Evolutionary conservation across 1,140 invertebrate species (phyloP), one percentile per base, ranked within the genome.

Genomic region (Sminthurides bifidus): DNA sequence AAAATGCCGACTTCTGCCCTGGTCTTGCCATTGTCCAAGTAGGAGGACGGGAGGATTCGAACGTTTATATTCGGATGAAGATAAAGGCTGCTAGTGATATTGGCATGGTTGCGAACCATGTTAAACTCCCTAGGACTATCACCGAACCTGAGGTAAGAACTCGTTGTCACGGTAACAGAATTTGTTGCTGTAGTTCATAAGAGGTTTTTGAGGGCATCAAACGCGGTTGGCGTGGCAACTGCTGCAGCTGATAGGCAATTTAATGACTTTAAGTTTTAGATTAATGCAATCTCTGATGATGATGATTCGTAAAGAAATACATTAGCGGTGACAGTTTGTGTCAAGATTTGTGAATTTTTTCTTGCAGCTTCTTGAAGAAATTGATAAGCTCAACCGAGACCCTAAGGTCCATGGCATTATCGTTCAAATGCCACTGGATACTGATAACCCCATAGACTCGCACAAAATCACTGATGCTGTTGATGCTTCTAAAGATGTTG

Each of bases 61-160:
- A 97, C 77, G 92, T 98, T 6, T 99, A 98, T 71, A 98, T 98
- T 68, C 76, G 87, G 37, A 92, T 91, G 82, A 99, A 98, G 75
- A 79, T 95, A 19, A 93, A 90, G 72, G 85, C 89, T 6, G 92
- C 93, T 0, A 77, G 73, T 27, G 85, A 93, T 66, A 87, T 98
- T 61, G 95, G 94, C 53, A 91, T 97, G 31, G 69, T 77, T 19
- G 86, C 86, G 0, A 75, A 81, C 54, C 89, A 93, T 68, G 70
- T 94, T 0, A 79, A 87, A 64, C 73, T 98, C 56, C 83, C 90
- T 0, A 79, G 79, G 10, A 80, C 83, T 10, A 86, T 80, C 15
- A 92, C 87, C 12, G 85, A 98, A 75, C 65, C 71, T 40, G 86
- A 97, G 74, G 87, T 91, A 70, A 66, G 66, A 35, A 17, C 21